phyloP scores from a whole-genome alignment of 2,113 vertebrate species.

The Laticauda colubrina region DNA sequence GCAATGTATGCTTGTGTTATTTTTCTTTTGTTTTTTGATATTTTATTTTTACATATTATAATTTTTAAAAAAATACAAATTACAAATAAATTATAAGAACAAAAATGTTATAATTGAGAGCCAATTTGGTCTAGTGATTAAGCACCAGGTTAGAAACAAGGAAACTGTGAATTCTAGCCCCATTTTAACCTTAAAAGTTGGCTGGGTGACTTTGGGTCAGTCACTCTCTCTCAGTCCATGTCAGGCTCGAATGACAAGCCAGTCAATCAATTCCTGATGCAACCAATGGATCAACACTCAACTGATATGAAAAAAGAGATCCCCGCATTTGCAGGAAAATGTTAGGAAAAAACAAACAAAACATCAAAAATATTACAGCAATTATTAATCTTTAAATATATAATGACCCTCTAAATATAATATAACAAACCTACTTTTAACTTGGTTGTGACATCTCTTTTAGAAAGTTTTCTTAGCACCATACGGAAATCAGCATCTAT shows the following conservation, averaged over 20 bases:
- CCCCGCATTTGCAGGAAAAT: background rate
- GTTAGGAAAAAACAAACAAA: background rate
- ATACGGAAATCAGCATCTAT: conserved; percentile 96
- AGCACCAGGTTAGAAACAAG: background rate
- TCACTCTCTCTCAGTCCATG: background rate
- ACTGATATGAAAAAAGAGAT: background rate
- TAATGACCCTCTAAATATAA: background rate
- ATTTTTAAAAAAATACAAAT: background rate
- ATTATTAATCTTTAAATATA: background rate
- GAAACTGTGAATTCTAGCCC: background rate
- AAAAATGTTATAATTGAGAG: background rate
- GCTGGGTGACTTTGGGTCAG: background rate
- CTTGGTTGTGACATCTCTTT: conserved; percentile 90
- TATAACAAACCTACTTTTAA: conserved; percentile 79
- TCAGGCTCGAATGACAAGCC: background rate
- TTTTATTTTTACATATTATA: background rate
- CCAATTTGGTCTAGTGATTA: background rate
- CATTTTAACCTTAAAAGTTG: background rate
- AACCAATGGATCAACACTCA: background rate
- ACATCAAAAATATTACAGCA: background rate
- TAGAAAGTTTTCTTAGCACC: conserved; percentile 92
- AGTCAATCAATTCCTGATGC: background rate
- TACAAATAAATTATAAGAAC: background rate
- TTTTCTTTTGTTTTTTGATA: background rate
- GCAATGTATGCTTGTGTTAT: background rate